Conservation (phyloP, 2,797 vertebrate genomes). For the Lindbergichthys nudifrons region DNA sequence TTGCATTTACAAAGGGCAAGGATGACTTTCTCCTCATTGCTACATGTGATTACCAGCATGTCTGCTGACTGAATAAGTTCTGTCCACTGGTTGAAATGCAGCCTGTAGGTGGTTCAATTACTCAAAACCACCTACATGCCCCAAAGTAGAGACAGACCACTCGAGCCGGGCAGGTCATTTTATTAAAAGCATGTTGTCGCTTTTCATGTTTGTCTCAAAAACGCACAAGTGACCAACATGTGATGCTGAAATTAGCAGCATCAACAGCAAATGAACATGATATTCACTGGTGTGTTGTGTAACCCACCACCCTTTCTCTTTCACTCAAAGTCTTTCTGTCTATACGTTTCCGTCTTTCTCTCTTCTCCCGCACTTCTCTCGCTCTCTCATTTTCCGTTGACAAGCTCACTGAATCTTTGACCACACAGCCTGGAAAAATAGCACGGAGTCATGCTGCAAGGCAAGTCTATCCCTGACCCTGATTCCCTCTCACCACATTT, state of each 20-base stretch:
- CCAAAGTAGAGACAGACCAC: constrained; percentile 67
- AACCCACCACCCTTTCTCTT: constrained; percentile 51
- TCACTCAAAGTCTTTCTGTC: constrained; percentile 51
- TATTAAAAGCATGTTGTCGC: constrained; percentile 68
- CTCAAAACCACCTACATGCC: constrained; percentile 72
- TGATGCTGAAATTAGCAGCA: constrained; percentile 53
- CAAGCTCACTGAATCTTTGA: constrained; percentile 85
- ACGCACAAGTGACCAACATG: constrained; percentile 42
- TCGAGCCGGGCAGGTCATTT: constrained; percentile 65
- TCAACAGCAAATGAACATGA: constrained; percentile 58
- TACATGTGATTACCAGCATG: constrained; percentile 53
- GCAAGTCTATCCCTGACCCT: constrained; percentile 88
- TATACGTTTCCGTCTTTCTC: constrained; percentile 70
- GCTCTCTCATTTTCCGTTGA: constrained; percentile 86
- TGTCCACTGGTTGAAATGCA: constrained; percentile 69
- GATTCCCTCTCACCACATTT: constrained; percentile 89
- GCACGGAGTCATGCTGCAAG: constrained; percentile 85
- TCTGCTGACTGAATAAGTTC: constrained; percentile 68
- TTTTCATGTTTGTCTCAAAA: constrained; percentile 55
- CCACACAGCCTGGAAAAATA: constrained; percentile 87
- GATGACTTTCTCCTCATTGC: constrained; percentile 36
- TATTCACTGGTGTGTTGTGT: constrained; percentile 50
- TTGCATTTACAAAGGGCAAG: constrained; percentile 32
- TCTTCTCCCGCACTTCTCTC: constrained; percentile 70
- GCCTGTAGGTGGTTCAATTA: constrained; percentile 71